These are phyloP conservation scores for Drosophila suboccidentalis DNA, from an alignment of 2,888 invertebrate species.

Conservation along the genomic window DNA sequence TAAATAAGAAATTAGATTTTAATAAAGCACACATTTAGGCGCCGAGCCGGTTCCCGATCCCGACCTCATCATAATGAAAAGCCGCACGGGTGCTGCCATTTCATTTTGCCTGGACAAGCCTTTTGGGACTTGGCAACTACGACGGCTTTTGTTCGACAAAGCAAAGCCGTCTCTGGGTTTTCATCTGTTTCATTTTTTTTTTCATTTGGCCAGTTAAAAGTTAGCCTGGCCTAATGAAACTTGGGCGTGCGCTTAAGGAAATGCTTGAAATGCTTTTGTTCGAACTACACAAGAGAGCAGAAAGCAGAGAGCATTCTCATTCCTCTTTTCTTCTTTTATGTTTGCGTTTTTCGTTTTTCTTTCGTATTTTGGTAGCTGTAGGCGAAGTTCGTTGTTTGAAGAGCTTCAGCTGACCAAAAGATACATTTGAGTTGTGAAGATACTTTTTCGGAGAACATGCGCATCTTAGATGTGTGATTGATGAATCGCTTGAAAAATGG, in stretches of 20 bases:
- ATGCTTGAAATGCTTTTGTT: slow-evolving; percentile 74
- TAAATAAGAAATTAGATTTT: slow-evolving; percentile 77
- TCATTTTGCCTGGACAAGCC: slow-evolving; percentile 51
- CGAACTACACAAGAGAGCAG: slow-evolving; percentile 37
- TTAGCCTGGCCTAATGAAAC: slow-evolving; percentile 72
- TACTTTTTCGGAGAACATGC: slow-evolving; percentile 34
- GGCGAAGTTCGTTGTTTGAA: slow-evolving; percentile 38
- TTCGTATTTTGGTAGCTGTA: slow-evolving; percentile 27
- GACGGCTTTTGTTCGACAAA: slow-evolving; percentile 25
- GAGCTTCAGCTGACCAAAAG: slow-evolving; percentile 33
- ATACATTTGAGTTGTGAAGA: slow-evolving; percentile 41
- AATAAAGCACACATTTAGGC: slow-evolving; percentile 71
- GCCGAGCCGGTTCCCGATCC: background rate
- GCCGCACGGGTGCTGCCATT: slow-evolving; percentile 35
- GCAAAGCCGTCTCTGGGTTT: slow-evolving; percentile 10
- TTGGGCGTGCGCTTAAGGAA: slow-evolving; percentile 74
- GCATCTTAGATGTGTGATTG: slow-evolving; percentile 62
- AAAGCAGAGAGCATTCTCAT: slow-evolving; percentile 31
- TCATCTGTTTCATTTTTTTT: slow-evolving; percentile 12
- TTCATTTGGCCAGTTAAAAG: slow-evolving; percentile 61
- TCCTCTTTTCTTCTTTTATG: slow-evolving; percentile 10
- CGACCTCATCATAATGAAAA: slow-evolving; percentile 48
- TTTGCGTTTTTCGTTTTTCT: slow-evolving; percentile 13
- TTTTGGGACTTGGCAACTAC: slow-evolving; percentile 58
- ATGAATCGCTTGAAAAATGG: slow-evolving; percentile 61